Percentiles rank a stretch among this genome's conserved stretches.
Evolutionary conservation across 2,888 invertebrate genomes (phyloP).

Genomic region (Strigamia maritima): DNA sequence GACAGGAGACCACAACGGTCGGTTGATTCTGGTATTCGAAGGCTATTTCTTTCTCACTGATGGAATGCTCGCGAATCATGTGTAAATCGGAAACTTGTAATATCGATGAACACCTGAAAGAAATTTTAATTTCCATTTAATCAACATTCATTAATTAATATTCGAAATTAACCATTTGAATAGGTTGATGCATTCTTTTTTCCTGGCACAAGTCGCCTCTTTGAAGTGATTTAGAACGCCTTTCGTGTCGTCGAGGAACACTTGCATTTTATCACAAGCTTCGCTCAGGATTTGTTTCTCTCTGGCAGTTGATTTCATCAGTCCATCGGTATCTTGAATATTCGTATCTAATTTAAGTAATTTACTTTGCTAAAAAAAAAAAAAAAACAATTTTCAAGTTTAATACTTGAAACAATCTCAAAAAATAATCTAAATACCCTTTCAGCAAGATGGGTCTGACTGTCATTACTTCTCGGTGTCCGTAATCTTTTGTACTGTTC

Average conservation of each 20-base stretch:
- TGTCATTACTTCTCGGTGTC: neutral
- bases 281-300: conserved; percentile 25
- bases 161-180: neutral
- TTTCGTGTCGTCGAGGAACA: conserved; percentile 34
- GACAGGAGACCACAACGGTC: neutral
- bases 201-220: neutral
- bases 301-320: neutral
- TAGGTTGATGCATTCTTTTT: neutral
- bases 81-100: neutral
- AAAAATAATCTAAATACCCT: neutral
- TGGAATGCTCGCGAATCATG: conserved; percentile 3
- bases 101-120: neutral
- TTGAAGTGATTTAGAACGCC: conserved; percentile 12
- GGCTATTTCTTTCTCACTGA: conserved; percentile 17
- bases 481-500: neutral
- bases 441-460: neutral
- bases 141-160: neutral
- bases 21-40: conserved; percentile 9
- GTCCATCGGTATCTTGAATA: neutral
- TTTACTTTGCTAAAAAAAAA: neutral
- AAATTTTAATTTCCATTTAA: neutral
- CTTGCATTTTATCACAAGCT: conserved; percentile 33
- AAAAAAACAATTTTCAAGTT: too few species aligned
- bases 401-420: neutral
- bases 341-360: neutral